Conservation (phyloP, 1,140 invertebrate genomes). For the Lucilia sericata region DNA sequence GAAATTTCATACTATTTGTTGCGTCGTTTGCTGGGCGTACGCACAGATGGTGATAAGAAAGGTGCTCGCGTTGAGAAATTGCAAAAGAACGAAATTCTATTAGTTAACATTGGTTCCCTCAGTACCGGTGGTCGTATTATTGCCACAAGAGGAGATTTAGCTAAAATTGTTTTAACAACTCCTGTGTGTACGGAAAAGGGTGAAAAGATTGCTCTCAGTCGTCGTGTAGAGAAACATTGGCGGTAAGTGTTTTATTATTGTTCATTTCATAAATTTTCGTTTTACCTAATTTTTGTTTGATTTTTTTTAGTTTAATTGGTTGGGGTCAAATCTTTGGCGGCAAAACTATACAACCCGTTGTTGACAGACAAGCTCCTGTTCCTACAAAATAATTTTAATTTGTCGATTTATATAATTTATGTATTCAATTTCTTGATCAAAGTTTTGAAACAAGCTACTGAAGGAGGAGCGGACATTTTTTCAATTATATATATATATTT, state of each 20-base stretch:
- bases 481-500: conserved; percentile 3
- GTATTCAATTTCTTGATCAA: neutral
- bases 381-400: conserved; percentile 6
- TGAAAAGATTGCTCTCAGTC: conserved; percentile 98
- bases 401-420: neutral
- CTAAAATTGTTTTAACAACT: conserved; percentile 96
- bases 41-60: conserved; percentile 99
- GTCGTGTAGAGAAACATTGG: conserved; percentile 99
- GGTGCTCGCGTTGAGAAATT: conserved; percentile 96
- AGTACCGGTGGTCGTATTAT: conserved; percentile 97
- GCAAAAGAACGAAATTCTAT: conserved; percentile 87
- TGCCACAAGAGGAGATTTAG: conserved; percentile 97
- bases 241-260: conserved; percentile 72
- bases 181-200: conserved; percentile 99
- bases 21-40: conserved; percentile 94
- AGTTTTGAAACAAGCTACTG: neutral
- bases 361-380: conserved; percentile 46
- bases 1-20: conserved; percentile 98
- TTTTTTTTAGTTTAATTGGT: conserved; percentile 83
- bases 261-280: neutral
- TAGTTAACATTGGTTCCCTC: conserved; percentile 99
- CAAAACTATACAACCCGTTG: conserved; percentile 70
- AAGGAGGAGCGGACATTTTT: neutral
- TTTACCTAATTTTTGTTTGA: neutral
- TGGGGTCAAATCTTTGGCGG: conserved; percentile 97